These are phyloP conservation scores for Plebejus argus DNA, from an alignment of 2,888 invertebrate species.

Conservation along the genomic window DNA sequence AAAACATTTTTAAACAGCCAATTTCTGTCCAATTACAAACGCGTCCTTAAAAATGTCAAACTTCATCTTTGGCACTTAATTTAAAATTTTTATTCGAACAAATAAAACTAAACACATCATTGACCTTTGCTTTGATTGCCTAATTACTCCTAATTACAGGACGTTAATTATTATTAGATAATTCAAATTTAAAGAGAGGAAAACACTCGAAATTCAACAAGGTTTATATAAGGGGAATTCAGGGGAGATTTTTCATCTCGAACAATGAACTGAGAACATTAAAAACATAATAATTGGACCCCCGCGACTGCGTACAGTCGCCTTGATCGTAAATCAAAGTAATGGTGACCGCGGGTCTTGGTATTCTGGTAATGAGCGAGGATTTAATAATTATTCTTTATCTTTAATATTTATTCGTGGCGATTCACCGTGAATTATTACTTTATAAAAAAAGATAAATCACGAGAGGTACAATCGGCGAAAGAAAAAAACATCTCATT, in stretches of 20 bases:
- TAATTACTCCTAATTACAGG: neutral
- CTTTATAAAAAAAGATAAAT: neutral
- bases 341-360: constrained; percentile 15
- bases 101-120: neutral
- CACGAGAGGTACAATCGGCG: neutral
- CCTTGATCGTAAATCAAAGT: constrained; percentile 20
- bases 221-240: constrained; percentile 9
- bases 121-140: neutral
- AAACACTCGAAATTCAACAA: neutral
- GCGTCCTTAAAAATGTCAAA: neutral
- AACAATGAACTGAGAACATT: constrained; percentile 22
- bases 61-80: neutral
- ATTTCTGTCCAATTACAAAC: neutral
- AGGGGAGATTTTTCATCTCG: neutral
- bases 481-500: neutral
- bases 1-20: too few relatives aligned
- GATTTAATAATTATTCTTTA: constrained; percentile 24
- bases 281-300: constrained; percentile 28
- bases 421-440: neutral
- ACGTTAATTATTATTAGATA: constrained; percentile 7
- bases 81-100: neutral
- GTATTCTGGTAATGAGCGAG: constrained; percentile 8
- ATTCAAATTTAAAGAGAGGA: neutral
- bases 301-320: constrained; percentile 11
- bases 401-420: constrained; percentile 4